Evolutionary conservation across 2,113 vertebrate genomes (phyloP).

Genomic region (Athene noctua): DNA sequence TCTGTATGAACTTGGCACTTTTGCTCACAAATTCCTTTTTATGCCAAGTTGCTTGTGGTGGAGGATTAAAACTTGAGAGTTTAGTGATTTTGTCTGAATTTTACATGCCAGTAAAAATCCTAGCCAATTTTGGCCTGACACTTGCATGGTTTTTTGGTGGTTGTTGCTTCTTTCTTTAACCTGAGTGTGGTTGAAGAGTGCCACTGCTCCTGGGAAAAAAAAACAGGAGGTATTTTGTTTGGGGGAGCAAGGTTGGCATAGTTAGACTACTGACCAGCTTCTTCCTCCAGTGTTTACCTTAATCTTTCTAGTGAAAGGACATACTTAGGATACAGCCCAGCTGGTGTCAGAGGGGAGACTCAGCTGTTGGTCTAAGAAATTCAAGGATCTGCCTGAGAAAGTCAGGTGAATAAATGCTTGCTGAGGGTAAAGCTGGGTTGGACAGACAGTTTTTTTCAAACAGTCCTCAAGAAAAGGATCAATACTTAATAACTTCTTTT

Average conservation of each 20-base stretch:
- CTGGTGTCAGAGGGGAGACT: background rate
- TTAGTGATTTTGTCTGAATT: background rate
- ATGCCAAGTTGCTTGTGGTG: background rate
- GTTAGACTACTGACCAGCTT: background rate
- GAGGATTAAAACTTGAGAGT: background rate
- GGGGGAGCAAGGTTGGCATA: background rate
- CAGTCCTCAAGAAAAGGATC: background rate
- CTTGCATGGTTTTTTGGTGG: background rate
- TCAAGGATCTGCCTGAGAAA: background rate
- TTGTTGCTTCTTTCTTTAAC: background rate
- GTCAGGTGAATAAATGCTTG: slow-evolving; percentile 12
- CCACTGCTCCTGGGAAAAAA: background rate
- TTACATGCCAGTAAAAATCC: background rate
- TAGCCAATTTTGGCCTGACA: background rate
- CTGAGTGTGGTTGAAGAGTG: background rate
- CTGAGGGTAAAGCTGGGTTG: background rate
- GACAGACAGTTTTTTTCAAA: background rate
- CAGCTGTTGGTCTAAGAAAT: background rate
- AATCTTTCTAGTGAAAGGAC: background rate
- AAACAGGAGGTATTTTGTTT: background rate
- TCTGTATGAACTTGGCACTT: background rate
- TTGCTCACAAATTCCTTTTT: background rate
- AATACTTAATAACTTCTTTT: background rate
- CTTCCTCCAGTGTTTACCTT: background rate
- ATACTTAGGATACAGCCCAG: background rate